phyloP scores from a whole-genome alignment of 2,797 vertebrate genomes.

The Sebastes jordani region DNA sequence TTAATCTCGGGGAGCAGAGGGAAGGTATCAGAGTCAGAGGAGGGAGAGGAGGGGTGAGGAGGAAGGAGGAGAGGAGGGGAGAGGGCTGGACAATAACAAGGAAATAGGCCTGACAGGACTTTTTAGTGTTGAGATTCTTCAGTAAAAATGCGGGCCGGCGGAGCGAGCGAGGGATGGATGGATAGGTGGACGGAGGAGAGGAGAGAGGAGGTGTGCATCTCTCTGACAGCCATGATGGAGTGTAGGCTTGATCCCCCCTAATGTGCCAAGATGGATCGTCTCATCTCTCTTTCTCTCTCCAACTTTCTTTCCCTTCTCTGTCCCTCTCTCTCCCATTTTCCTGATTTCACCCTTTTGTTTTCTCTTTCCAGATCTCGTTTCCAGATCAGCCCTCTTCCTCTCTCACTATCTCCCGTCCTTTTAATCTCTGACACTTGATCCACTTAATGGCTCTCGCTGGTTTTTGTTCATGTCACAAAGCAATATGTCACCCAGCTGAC shows the following conservation, averaged over 20 bases:
- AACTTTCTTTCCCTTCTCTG: constrained; percentile 33
- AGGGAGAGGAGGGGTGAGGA: constrained; percentile 13
- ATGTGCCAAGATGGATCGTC: constrained; percentile 92
- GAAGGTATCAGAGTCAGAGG: constrained; percentile 38
- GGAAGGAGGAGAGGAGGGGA: constrained; percentile 8
- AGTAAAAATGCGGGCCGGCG: constrained; percentile 87
- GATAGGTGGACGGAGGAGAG: constrained; percentile 44
- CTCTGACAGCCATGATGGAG: constrained; percentile 92
- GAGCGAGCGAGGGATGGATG: constrained; percentile 54
- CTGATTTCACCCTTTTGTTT: constrained; percentile 1
- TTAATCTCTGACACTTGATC: constrained; percentile 48
- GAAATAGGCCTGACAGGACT: constrained; percentile 99
- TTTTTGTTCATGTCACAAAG: constrained; percentile 58
- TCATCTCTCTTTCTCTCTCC: constrained; percentile 81
- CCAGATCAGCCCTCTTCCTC: background rate
- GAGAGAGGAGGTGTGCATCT: constrained; percentile 56
- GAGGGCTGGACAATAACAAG: constrained; percentile 92
- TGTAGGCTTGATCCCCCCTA: constrained; percentile 82
- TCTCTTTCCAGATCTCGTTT: background rate
- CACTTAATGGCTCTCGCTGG: constrained; percentile 26
- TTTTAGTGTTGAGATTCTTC: constrained; percentile 97
- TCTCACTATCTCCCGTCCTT: background rate
- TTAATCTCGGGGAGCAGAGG: constrained; percentile 90
- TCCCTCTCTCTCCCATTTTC: constrained; percentile 15
- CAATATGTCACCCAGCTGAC: constrained; percentile 38